Conservation (phyloP, 2,888 invertebrate genomes). For the Patella depressa region DNA sequence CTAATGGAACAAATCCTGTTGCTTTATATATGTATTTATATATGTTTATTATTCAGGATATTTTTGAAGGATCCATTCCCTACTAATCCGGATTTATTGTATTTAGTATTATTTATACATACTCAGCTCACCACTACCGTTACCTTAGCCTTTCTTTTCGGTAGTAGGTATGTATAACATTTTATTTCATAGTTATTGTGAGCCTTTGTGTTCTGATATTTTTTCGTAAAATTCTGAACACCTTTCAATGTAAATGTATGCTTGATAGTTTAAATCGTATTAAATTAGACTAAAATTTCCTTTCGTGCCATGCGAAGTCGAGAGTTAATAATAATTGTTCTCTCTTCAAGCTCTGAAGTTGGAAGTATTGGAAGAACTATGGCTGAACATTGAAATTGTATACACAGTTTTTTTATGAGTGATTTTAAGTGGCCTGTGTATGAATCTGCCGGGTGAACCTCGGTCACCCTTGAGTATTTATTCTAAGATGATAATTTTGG, state of each 20-base stretch:
- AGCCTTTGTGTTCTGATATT: not conserved
- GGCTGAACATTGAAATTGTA: no score
- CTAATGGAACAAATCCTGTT: not conserved
- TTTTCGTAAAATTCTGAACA: not conserved
- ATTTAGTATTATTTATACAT: constrained; percentile 96
- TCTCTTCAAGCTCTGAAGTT: no score
- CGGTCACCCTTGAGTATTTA: no score
- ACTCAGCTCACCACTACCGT: constrained; percentile 94
- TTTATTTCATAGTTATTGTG: not conserved
- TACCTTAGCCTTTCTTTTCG: constrained; percentile 91
- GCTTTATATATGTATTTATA: not conserved
- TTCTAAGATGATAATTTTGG: no score
- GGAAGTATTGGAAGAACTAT: no score
- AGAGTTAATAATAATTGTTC: no score
- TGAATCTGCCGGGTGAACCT: no score
- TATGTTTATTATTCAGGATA: constrained; percentile 77
- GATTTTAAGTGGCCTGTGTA: no score
- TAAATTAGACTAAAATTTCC: no score
- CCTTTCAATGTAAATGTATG: not conserved
- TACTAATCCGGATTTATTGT: constrained; percentile 93
- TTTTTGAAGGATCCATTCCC: constrained; percentile 88
- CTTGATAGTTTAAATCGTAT: not conserved
- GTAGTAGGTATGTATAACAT: constrained; percentile 84
- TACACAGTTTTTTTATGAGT: no score
- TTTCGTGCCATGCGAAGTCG: no score